These are phyloP conservation scores for Ctenochaetus hawaiiensis DNA, from an alignment of 2,797 vertebrate species.

Conservation along the genomic window DNA sequence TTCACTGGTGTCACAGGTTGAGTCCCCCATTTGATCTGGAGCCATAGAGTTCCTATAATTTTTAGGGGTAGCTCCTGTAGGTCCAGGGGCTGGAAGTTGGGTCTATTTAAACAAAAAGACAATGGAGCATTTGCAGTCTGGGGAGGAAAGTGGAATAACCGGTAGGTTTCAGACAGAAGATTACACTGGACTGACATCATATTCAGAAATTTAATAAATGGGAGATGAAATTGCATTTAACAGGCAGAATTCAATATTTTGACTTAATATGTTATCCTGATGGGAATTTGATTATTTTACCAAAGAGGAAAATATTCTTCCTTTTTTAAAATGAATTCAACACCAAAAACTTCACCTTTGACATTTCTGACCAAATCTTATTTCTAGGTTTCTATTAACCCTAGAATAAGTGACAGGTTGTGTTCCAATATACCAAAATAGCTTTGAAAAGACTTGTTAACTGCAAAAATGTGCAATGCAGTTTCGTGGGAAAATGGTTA, in stretches of 20 bases:
- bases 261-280: neutral
- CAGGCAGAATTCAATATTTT: neutral
- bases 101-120: constrained; percentile 55
- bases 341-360: neutral
- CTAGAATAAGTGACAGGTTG: neutral
- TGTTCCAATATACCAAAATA: constrained; percentile 5
- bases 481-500: neutral
- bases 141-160: neutral
- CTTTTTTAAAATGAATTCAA: neutral
- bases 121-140: constrained; percentile 25
- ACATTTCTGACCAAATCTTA: constrained; percentile 3
- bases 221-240: neutral
- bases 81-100: constrained; percentile 51
- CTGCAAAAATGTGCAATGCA: neutral
- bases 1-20: constrained; percentile 80
- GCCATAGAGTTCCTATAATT: constrained; percentile 79
- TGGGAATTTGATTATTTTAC: neutral
- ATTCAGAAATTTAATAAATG: neutral
- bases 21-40: constrained; percentile 81
- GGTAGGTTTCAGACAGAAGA: neutral
- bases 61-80: constrained; percentile 50
- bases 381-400: constrained; percentile 19
- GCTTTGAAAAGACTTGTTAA: constrained; percentile 8
- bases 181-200: too few relatives aligned
- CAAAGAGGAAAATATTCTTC: neutral